phyloP scores from a whole-genome alignment of 2,113 vertebrate species.

The Alosa alosa region DNA sequence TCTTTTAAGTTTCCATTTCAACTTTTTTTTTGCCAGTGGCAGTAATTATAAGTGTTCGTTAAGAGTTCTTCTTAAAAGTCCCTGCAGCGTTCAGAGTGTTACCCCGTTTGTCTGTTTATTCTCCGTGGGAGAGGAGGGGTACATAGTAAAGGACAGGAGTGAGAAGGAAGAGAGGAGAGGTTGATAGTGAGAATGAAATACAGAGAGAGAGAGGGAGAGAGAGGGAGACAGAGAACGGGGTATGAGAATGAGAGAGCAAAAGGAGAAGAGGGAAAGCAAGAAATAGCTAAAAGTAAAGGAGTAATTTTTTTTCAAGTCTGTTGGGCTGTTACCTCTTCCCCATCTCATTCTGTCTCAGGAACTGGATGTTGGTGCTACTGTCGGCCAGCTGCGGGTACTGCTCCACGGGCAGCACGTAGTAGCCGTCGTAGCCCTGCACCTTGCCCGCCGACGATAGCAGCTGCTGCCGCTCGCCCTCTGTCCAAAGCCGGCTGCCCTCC shows the following conservation, averaged over 20 bases:
- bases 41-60: conserved; percentile 73
- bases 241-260: conserved; percentile 31
- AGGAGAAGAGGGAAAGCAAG: neutral
- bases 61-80: conserved; percentile 79
- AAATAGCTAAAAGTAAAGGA: neutral
- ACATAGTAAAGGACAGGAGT: conserved; percentile 31
- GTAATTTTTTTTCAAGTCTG: conserved; percentile 31
- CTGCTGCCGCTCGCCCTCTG: conserved; percentile 96
- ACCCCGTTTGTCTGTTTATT: conserved; percentile 88
- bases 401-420: conserved; percentile 96
- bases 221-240: conserved; percentile 32
- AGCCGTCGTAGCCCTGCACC: conserved; percentile 96
- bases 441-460: conserved; percentile 84
- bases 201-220: conserved; percentile 44
- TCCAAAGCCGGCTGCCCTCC: conserved; percentile 95
- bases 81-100: conserved; percentile 89
- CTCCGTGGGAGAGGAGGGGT: conserved; percentile 87
- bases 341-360: conserved; percentile 99
- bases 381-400: conserved; percentile 98
- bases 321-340: conserved; percentile 98
- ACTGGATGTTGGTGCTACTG: conserved; percentile 99
- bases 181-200: neutral
- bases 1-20: conserved; percentile 56
- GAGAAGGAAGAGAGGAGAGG: conserved; percentile 38
- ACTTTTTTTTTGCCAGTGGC: conserved; percentile 70